phyloP scores from a whole-genome alignment of 2,113 vertebrate genomes.

The Chaetops frenatus region DNA sequence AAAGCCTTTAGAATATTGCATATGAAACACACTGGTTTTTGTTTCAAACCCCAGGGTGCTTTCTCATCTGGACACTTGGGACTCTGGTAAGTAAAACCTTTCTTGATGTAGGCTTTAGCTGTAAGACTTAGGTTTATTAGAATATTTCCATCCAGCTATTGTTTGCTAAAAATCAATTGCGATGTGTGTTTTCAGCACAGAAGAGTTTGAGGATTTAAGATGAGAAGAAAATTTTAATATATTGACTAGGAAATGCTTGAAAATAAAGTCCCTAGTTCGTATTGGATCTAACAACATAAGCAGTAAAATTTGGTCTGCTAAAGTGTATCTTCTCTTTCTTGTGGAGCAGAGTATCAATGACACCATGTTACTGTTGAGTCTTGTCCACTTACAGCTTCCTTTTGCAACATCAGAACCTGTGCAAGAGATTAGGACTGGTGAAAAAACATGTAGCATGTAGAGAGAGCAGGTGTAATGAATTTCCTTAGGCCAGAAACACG shows the following conservation, averaged over 20 bases:
- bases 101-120: not conserved
- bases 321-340: not conserved
- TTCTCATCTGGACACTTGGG: constrained; percentile 78
- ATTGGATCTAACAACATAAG: not conserved
- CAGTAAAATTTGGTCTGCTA: not conserved
- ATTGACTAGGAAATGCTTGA: not conserved
- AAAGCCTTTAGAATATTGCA: not conserved
- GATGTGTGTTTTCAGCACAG: not conserved
- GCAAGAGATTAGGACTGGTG: not conserved
- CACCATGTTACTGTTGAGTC: not conserved
- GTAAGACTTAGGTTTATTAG: not conserved
- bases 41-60: constrained; percentile 77
- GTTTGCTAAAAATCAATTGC: not conserved
- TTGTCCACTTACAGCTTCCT: not conserved
- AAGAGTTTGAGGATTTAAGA: not conserved
- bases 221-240: not conserved
- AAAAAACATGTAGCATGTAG: not conserved
- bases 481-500: not conserved
- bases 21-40: not conserved
- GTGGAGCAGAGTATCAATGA: not conserved
- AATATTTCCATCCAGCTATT: not conserved
- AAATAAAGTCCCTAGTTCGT: not conserved
- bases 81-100: constrained; percentile 75
- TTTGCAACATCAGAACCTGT: not conserved
- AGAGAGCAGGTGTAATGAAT: not conserved